Conservation (phyloP, 2,113 vertebrate genomes). For the Pyrgilauda ruficollis region DNA sequence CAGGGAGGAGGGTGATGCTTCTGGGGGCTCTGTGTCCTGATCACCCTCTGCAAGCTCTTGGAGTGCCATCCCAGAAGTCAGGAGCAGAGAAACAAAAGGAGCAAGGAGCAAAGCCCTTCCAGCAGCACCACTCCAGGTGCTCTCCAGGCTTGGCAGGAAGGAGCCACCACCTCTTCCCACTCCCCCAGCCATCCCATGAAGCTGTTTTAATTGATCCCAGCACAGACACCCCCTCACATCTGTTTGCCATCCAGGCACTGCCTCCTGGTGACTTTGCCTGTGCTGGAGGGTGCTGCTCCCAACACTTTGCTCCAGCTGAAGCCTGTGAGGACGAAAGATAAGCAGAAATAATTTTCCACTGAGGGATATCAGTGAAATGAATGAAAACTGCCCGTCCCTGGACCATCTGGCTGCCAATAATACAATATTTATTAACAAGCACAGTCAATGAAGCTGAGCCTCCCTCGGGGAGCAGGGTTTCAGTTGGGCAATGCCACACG, state of each 20-base stretch:
- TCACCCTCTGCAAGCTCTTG: neutral
- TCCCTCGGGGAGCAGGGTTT: slow-evolving; percentile 54
- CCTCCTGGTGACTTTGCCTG: neutral
- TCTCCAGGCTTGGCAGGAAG: neutral
- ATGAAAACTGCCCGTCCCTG: slow-evolving; percentile 17
- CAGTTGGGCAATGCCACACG: slow-evolving; percentile 47
- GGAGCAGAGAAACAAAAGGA: neutral
- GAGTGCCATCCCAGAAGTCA: neutral
- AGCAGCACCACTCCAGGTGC: neutral
- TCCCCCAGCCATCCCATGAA: neutral
- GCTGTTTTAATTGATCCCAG: neutral
- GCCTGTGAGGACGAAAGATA: neutral
- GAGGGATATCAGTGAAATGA: slow-evolving; percentile 21
- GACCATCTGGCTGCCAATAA: slow-evolving; percentile 67
- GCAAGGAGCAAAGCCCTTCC: neutral
- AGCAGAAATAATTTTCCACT: slow-evolving; percentile 29
- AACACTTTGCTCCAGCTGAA: neutral
- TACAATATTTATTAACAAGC: slow-evolving; percentile 70
- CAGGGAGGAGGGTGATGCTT: neutral
- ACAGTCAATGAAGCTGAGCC: slow-evolving; percentile 38
- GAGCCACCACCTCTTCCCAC: neutral
- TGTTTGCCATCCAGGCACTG: neutral
- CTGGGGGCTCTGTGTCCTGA: neutral
- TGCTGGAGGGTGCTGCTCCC: neutral
- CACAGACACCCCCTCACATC: neutral